Evolutionary conservation across 2,113 vertebrate genomes (phyloP), one percentile per base, ranked within the genome.

Genomic region (Larimichthys polyactis): DNA sequence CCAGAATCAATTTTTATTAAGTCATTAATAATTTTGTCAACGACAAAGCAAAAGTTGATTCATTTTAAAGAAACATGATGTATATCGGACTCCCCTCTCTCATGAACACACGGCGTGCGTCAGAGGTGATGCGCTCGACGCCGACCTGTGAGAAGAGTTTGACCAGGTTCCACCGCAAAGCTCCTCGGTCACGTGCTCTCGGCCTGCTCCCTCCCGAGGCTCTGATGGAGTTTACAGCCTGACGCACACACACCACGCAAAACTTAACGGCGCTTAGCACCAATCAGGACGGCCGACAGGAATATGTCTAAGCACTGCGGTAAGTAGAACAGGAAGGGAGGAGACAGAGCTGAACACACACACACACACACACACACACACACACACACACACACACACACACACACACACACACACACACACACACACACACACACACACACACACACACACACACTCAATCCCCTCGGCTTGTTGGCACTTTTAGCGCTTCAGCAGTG

Each of bases 191-290:
- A 79, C 58, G 71, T 78, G 85, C 32, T 46, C 54, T 11, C 19
- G 15, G 65, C 80, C 6, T 6, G 36, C 36, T 40, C 70, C 87
- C 82, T 71, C 88, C 89, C 54, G 72, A 74, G 19, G 54, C 63
- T 66, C 27, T 68, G 78, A 72, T 71, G 81, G 78, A 87, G 83
- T 91, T 91, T 85, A 78, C 54, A 68, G 68, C 65, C 73, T 92
- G 91, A 94, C 89, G 87, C 89, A 92, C 83, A 79, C 69, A 22
- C 64, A 71, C 51, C 46, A 91, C 78, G 84, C 91, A 86, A 92
- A 93, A 90, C 84, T 92, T 93, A 81, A 90, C 87, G 14, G 85
- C 4, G 75, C 85, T 82, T 46, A 54, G 85, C 82, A 90, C 94
- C 94, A 94, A 95, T 94, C 91, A 86, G 90, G 63, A 67, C 17